Base-by-base conservation (phyloP, 2,797 vertebrate genomes). In the Esox lucius region DNA sequence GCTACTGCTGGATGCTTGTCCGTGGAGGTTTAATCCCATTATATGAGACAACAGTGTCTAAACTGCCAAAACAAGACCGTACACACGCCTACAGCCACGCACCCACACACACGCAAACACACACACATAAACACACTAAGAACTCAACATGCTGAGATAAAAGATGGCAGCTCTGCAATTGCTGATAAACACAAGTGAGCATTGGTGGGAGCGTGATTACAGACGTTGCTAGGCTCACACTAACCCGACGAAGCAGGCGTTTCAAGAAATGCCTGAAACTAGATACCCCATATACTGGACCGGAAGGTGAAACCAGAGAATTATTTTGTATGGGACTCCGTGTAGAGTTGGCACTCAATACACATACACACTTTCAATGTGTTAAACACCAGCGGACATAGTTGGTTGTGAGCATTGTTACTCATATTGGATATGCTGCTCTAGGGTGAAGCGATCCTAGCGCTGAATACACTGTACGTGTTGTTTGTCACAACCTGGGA, bases 141-240 rank as follows among this genome's bases (percentile, higher is more conserved):
- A 61, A 24, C 4, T 56, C 56, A 61, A 61, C 11, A 24, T 61
- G n/a, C 22, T 12, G 56, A 26, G 11, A 61, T 61, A 24, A 61
- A 61, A 61, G 22, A 61, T 61, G 56, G 56, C 56, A 61, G 56
- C 56, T 61, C 56, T 61, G 56, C 56, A 24, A 24, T 24, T 61
- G 56, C 56, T 61, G 56, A 61, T 61, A 61, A 61, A 61, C n/a
- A 61, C 56, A 56, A 24, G 56, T 61, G 56, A 24, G 56, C 56
- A 61, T 61, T 22, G 11, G 56, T 24, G 56, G 56, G 56, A 61
- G 12, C 22, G 12, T 61, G 56, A 61, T 61, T 61, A 24, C 11
- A 61, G 11, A 61, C 7, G 4, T 9, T 12, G 56, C n/a, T 56
- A 19, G 8, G 56, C 56, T 11, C 56, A 24, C 53, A 59, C 51